Base-by-base conservation (phyloP, 2,888 invertebrate species). In the Celastrina argiolus region DNA sequence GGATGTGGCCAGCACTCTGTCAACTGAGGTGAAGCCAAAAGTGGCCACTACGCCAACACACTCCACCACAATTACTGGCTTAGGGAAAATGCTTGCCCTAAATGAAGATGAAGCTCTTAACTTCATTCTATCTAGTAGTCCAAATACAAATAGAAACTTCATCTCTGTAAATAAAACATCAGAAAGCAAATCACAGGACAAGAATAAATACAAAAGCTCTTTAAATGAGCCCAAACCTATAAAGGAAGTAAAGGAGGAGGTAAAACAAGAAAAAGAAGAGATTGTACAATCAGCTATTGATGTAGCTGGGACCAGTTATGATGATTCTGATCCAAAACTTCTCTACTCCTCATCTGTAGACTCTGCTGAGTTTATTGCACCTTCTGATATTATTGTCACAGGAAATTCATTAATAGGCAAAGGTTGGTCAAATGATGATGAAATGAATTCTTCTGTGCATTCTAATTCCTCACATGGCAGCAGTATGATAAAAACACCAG, bases 81-180 rank as follows among this genome's bases (percentile, higher is more conserved):
- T 93, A 61, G 92, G 92, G 6, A 84, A 85, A 71, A 90, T 92
- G 82, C 76, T 92, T 56, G 87, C 89, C 14, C 80, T 95, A 5
- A 93, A 93, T 78, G 95, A 95, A 81, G 95, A 95, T 78, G 95
- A 95, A 80, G 95, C 94, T 26, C 83, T 96, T 42, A 93, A 94
- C 80, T 94, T 94, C 51, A 95, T 96, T 73, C 83, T 96, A 56
- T 92, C 92, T 26, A 92, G 87, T 70, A 82, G 85, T 70, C 78
- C 83, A 56, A 83, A 81, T 69, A 77, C 78, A 65, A 74, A 70
- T 61, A 67, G 61, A 31, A 56, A 41, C 31, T 65, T 66, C 45
- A 74, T 66, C 65, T 65, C 61, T 63, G 71, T 74, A 31, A 67
- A 64, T 16, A 51, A 56, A 42, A 39, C 26, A 10, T 56, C 58